Percentiles rank a stretch among this genome's conserved stretches.
Conservation (phyloP, 2,113 vertebrate genomes). For the Cryptotis parvus region DNA sequence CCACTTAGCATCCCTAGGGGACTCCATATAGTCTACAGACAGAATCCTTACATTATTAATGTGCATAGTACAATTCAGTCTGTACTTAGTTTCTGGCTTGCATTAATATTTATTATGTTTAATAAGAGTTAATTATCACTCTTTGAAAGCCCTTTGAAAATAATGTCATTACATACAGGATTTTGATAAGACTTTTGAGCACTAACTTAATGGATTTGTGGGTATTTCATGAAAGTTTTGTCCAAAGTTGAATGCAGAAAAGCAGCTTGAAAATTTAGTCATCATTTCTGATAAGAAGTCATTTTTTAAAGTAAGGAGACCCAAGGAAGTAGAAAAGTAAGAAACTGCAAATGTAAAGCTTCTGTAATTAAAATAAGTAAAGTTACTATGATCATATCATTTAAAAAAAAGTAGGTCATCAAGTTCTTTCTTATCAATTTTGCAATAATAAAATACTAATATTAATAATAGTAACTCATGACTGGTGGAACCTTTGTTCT, state of each 20-base stretch:
- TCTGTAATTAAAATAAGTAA: constrained; percentile 51
- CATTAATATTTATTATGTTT: constrained; percentile 59
- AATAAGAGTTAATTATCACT: constrained; percentile 58
- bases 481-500: neutral
- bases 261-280: neutral
- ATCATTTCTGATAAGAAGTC: constrained; percentile 1
- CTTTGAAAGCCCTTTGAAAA: constrained; percentile 54
- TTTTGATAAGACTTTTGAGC: constrained; percentile 50
- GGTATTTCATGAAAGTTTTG: constrained; percentile 24
- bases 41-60: constrained; percentile 14
- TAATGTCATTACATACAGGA: constrained; percentile 25
- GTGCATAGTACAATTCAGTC: neutral
- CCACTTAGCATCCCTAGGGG: neutral
- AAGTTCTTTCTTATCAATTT: constrained; percentile 20
- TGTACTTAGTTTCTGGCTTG: constrained; percentile 47
- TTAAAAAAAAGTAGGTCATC: constrained; percentile 19
- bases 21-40: neutral
- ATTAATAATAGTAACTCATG: neutral
- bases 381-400: constrained; percentile 31
- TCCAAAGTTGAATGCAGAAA: neutral
- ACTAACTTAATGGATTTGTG: constrained; percentile 38
- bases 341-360: neutral
- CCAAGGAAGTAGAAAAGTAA: constrained; percentile 14
- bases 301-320: constrained; percentile 2
- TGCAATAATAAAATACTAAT: constrained; percentile 16